Evolutionary conservation across 2,113 vertebrate genomes (phyloP).

Genomic region (Alosa alosa): DNA sequence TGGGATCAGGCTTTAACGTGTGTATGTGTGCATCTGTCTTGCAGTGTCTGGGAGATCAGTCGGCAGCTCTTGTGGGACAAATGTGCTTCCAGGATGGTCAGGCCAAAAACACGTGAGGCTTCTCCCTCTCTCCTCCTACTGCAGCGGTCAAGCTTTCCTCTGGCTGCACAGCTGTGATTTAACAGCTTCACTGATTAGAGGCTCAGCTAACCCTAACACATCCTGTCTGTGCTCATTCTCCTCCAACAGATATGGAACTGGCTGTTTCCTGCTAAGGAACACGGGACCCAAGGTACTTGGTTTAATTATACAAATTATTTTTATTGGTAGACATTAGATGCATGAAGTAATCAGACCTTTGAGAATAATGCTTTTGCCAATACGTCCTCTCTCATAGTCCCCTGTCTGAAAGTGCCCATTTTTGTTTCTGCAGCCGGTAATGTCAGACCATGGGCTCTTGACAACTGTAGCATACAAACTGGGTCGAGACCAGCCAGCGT

Average conservation of each 20-base stretch:
- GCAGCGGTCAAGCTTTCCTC: background rate
- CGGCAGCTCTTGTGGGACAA: constrained; percentile 94
- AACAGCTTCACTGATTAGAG: background rate
- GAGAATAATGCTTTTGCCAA: background rate
- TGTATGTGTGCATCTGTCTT: constrained; percentile 26
- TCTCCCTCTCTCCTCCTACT: constrained; percentile 10
- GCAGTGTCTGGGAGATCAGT: constrained; percentile 98
- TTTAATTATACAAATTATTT: background rate
- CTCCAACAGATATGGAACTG: constrained; percentile 87
- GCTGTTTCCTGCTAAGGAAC: constrained; percentile 93
- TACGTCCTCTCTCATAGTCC: background rate
- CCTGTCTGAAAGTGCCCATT: constrained; percentile 15
- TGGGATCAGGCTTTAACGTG: background rate
- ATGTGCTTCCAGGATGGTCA: constrained; percentile 93
- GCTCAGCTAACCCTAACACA: background rate
- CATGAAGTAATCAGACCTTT: background rate
- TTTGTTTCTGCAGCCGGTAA: constrained; percentile 69
- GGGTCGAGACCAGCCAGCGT: constrained; percentile 78
- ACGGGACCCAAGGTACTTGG: constrained; percentile 84
- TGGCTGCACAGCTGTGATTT: background rate
- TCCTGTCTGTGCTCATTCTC: background rate
- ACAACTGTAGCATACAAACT: constrained; percentile 93
- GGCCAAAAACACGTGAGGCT: constrained; percentile 94
- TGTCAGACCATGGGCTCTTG: constrained; percentile 89
- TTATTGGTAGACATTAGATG: background rate